These are phyloP conservation scores for Dendropsophus ebraccatus DNA, from an alignment of 2,113 vertebrate species.

Conservation along the genomic window DNA sequence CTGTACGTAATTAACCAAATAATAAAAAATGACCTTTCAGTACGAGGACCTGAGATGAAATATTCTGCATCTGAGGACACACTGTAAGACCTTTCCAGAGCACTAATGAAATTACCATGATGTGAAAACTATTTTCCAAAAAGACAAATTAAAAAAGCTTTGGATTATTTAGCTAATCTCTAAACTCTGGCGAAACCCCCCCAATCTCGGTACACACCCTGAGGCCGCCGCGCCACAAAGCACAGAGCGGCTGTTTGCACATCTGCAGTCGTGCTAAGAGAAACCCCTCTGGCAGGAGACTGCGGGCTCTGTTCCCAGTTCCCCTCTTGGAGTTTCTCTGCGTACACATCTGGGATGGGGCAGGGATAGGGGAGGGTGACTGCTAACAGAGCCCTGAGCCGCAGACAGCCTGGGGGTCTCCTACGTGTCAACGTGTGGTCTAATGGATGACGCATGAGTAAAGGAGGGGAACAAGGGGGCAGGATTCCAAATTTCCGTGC, in stretches of 20 bases:
- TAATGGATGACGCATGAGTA: conserved; percentile 53
- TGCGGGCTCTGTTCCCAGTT: conserved; percentile 52
- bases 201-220: conserved; percentile 13
- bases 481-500: conserved; percentile 53
- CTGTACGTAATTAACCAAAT: background rate
- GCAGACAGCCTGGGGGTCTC: conserved; percentile 58
- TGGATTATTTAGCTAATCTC: background rate
- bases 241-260: conserved; percentile 54
- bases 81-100: background rate
- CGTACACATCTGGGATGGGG: conserved; percentile 53
- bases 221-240: conserved; percentile 37
- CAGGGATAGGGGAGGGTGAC: conserved; percentile 43
- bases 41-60: background rate
- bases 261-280: conserved; percentile 50
- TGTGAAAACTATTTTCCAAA: conserved; percentile 1
- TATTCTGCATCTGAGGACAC: background rate
- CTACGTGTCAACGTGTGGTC: conserved; percentile 59
- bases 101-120: background rate
- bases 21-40: background rate
- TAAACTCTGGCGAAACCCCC: background rate
- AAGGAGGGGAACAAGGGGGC: conserved; percentile 34
- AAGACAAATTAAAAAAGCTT: background rate
- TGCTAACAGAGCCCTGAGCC: conserved; percentile 49
- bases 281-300: conserved; percentile 54
- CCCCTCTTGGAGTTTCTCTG: conserved; percentile 22